Percentiles rank a stretch among this genome's conserved stretches.
phyloP scores from a whole-genome alignment of 1,140 invertebrate genomes.

The Zelostemma sp. region DNA sequence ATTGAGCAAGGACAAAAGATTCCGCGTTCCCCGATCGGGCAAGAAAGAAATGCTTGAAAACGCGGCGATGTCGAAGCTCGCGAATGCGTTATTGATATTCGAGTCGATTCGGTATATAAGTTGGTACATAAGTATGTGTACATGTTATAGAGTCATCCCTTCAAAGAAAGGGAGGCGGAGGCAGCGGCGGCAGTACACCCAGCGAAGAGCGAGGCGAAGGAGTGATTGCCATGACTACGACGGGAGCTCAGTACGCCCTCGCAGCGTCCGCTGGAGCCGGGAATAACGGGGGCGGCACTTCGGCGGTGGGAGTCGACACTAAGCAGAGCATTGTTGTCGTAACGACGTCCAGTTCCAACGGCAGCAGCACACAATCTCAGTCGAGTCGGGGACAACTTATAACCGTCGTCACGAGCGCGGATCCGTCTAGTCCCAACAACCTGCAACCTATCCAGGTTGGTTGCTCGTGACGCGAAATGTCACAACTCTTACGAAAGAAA shows the following conservation, averaged over 20 bases:
- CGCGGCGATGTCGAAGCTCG: not conserved
- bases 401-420: constrained; percentile 65
- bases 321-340: constrained; percentile 67
- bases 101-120: constrained; percentile 20
- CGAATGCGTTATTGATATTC: constrained; percentile 57
- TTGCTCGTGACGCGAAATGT: no score
- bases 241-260: constrained; percentile 68
- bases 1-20: no score
- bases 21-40: not conserved
- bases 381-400: constrained; percentile 63
- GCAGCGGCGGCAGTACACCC: constrained; percentile 55
- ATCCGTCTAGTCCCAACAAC: constrained; percentile 66
- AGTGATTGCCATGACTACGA: constrained; percentile 70
- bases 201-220: constrained; percentile 61
- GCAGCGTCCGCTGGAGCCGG: constrained; percentile 64
- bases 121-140: constrained; percentile 15
- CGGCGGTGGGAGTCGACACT: constrained; percentile 62
- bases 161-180: constrained; percentile 55
- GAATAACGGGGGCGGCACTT: constrained; percentile 60
- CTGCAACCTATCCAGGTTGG: constrained; percentile 67
- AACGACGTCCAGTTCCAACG: constrained; percentile 66
- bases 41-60: constrained; percentile 10
- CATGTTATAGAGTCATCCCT: constrained; percentile 58
- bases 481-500: no score
- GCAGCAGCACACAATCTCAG: constrained; percentile 61